Evolutionary conservation across 2,888 invertebrate genomes (phyloP), one percentile per base, ranked within the genome.

Genomic region (Cybosia mesomella): DNA sequence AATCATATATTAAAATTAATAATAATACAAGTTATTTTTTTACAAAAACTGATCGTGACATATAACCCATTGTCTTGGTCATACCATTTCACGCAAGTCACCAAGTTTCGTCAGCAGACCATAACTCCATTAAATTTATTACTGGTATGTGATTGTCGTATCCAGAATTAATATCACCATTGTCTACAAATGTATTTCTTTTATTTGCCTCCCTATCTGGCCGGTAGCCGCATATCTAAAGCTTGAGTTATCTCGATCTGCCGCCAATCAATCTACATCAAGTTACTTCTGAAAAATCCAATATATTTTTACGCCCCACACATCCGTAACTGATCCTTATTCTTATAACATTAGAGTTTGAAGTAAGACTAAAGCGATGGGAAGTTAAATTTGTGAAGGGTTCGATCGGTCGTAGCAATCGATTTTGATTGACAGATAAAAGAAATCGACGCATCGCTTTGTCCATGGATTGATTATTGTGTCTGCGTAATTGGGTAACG

Each of bases 401-500:
- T 74, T 79, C 83, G 85, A 87, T 89, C 82, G 85, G 82, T 87
- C 88, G 84, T 83, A 86, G 89, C 91, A 91, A 91, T 92, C 88
- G 87, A 85, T 83, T 86, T 91, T 92, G 92, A 92, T 90, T 92
- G 92, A 91, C 92, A 86, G 89, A 91, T 91, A 91, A 92, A 92
- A 92, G 90, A 91, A 91, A 81, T 81, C 88, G 85, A 85, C 85
- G 87, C 86, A 82, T 85, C 85, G 86, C 89, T 88, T 91, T 90
- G 90, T 90, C 85, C 84, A 82, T 84, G 81, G 83, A 87, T 90
- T 88, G 91, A 91, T 91, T 91, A 91, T 88, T 86, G 84, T 84
- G 83, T 88, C 82, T 70, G 71, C 76, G 87, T 91, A 92, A 92
- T 92, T 91, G 91, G 89, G 88, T 87, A 85, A 84, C 79, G 76